phyloP scores from a whole-genome alignment of 2,888 invertebrate genomes.

The Agrotis exclamationis region DNA sequence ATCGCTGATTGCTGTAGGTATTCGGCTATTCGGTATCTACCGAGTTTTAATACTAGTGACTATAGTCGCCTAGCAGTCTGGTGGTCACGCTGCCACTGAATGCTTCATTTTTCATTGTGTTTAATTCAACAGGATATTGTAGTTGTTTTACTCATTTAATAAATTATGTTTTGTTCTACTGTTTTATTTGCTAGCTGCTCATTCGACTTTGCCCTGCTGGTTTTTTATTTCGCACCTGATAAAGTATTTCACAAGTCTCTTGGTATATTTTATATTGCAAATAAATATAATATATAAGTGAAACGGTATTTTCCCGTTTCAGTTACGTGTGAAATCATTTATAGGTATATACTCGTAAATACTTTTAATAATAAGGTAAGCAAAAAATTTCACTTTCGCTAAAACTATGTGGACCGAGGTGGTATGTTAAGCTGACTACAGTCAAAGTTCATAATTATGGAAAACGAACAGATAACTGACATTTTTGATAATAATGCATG shows the following conservation, averaged over 20 bases:
- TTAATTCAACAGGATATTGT: conserved; percentile 55
- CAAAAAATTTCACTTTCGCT: too few species aligned
- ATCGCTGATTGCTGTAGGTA: not conserved
- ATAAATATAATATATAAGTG: not conserved
- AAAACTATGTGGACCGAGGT: too few species aligned
- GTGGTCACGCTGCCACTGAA: conserved; percentile 31
- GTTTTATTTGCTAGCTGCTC: conserved; percentile 9
- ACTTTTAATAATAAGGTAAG: too few species aligned
- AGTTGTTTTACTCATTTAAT: conserved; percentile 44
- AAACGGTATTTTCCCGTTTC: not conserved
- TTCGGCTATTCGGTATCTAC: not conserved
- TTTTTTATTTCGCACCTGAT: conserved; percentile 31
- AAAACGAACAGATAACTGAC: too few species aligned
- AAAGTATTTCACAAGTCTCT: conserved; percentile 15
- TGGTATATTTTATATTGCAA: not conserved
- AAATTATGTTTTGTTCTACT: conserved; percentile 17
- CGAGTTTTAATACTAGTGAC: not conserved
- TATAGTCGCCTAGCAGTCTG: conserved; percentile 29
- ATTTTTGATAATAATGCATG: too few species aligned
- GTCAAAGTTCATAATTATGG: too few species aligned
- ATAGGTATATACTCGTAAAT: not conserved
- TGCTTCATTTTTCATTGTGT: conserved; percentile 42
- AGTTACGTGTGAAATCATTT: not conserved
- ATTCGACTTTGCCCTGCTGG: conserved; percentile 30
- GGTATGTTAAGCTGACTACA: too few species aligned